phyloP scores from a whole-genome alignment of 2,797 vertebrate species.

The Mormyrops boulengeri region DNA sequence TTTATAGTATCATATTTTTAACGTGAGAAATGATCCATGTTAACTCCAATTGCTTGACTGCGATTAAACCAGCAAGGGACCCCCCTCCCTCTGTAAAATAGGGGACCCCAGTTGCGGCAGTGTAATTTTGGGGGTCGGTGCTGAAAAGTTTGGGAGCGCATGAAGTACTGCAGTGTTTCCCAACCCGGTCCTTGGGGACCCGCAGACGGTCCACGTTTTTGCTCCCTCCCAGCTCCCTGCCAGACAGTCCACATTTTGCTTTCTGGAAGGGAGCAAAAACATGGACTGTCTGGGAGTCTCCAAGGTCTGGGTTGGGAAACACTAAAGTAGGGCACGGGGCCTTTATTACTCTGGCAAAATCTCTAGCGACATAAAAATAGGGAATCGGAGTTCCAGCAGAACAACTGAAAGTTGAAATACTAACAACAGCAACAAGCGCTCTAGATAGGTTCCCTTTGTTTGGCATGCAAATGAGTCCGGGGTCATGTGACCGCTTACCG shows the following conservation, averaged over 20 bases:
- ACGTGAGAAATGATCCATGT: not conserved
- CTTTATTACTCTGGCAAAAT: not conserved
- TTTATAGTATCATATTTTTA: not conserved
- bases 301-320: not conserved
- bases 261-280: not conserved
- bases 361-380: not conserved
- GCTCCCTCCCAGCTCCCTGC: not conserved
- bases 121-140: not conserved
- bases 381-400: not conserved
- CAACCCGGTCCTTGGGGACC: not conserved
- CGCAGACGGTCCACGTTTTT: not conserved
- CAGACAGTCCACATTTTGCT: not conserved
- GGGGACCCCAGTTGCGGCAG: not conserved
- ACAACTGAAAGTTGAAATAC: slow-evolving; percentile 37
- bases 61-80: not conserved
- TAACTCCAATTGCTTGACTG: not conserved
- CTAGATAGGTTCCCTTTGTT: not conserved
- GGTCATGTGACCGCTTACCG: slow-evolving; percentile 33
- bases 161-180: not conserved
- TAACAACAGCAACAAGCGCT: not conserved
- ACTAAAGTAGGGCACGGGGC: not conserved
- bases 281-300: not conserved
- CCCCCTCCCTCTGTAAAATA: not conserved
- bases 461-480: slow-evolving; percentile 33
- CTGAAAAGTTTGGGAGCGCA: not conserved